Conservation (phyloP, 1,140 invertebrate genomes). For the Drosophila pachea region DNA sequence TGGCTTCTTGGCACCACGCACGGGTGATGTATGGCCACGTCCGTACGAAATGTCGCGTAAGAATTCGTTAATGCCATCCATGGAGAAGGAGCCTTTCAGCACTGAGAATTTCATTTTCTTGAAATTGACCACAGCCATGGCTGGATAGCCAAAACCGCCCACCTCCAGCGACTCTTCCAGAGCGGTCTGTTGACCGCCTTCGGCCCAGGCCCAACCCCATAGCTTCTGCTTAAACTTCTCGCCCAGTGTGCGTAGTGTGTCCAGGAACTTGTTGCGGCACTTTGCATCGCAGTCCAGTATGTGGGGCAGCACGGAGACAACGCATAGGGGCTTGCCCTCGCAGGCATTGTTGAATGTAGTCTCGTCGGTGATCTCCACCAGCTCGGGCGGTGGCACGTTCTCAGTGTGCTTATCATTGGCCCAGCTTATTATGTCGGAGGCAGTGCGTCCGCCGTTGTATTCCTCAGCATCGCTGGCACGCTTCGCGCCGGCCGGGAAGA, state of each 20-base stretch:
- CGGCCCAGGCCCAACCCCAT: slow-evolving; percentile 99
- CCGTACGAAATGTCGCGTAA: slow-evolving; percentile 96
- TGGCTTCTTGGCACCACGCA: slow-evolving; percentile 92
- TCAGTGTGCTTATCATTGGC: slow-evolving; percentile 91
- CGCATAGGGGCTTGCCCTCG: slow-evolving; percentile 92
- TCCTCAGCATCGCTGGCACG: slow-evolving; percentile 85
- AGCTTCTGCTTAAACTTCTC: slow-evolving; percentile 97
- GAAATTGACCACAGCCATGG: slow-evolving; percentile 96
- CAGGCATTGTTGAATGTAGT: slow-evolving; percentile 86
- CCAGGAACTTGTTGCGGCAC: slow-evolving; percentile 94
- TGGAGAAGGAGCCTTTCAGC: slow-evolving; percentile 95
- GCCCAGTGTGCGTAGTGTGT: slow-evolving; percentile 86
- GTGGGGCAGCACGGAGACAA: slow-evolving; percentile 96
- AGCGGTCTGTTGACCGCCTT: slow-evolving; percentile 90
- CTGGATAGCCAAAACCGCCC: slow-evolving; percentile 94
- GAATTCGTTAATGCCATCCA: slow-evolving; percentile 97
- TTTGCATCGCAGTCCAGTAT: slow-evolving; percentile 98
- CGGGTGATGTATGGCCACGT: slow-evolving; percentile 92
- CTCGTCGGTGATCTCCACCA: slow-evolving; percentile 86
- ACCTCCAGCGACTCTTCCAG: slow-evolving; percentile 95
- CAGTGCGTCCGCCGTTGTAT: slow-evolving; percentile 94
- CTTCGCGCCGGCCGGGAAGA: slow-evolving; percentile 92
- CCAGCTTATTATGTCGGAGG: slow-evolving; percentile 94
- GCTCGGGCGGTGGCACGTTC: slow-evolving; percentile 93
- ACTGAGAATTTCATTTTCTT: slow-evolving; percentile 98